Base-by-base conservation (phyloP, 2,888 invertebrate genomes). In the Cephus runcator region DNA sequence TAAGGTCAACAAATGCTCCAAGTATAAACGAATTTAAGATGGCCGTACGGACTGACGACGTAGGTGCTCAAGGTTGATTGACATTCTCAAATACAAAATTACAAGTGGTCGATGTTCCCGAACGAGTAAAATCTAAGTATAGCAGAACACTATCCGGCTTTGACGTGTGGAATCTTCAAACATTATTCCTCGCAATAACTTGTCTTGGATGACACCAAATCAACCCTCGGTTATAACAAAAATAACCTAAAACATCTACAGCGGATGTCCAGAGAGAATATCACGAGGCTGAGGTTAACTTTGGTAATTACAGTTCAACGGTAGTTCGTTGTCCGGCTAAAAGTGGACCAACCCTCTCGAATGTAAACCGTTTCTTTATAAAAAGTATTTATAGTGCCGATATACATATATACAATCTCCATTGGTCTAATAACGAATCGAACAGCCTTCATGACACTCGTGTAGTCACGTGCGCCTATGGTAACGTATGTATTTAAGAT, bases 401-500 rank as follows among this genome's bases (percentile, higher is more conserved):
- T 56, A 56, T 56, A 56, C 2, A 9, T 9, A 9, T 56, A 9
- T 6, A 56, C 23, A 56, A 56, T 56, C 56, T 9, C 9, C 23
- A 56, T 56, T 56, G 56, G 23, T 56, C 56, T 56, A 56, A 56
- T 56, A 56, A 56, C 9, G 9, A 56, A 9, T 23, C 56, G 56
- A 23, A 56, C 23, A 56, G 56, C 56, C 23, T 56, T 56, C 23
- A 56, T 56, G 56, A 56, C 56, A 56, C 56, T 56, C 56, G 56
- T 23, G 23, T 56, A 56, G 56, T 56, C 9, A 9, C 56, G 56
- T 23, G 6, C 23, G 23, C 9, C 56, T 23, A 23, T 56, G 56
- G 56, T 9, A 56, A 56, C 56, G 56, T 56, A 56, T 56, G 56
- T 56, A 23, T 23, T 56, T 56, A 71, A 80, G 77, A 80, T 79